phyloP scores from a whole-genome alignment of 37 sponge, comb jelly and placozoan genomes.

The Hormiphora californensis region DNA sequence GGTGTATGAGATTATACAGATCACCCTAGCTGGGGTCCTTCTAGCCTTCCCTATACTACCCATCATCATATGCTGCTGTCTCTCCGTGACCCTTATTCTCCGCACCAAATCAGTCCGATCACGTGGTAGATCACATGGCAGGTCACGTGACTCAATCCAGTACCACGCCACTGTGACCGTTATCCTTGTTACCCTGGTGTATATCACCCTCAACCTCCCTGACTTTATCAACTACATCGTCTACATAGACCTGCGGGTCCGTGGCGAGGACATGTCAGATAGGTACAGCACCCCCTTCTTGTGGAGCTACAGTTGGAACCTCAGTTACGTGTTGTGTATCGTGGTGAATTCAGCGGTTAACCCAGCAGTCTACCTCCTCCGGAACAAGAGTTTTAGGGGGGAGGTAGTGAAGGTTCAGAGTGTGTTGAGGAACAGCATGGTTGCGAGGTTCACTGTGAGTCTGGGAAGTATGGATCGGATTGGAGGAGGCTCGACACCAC shows the following conservation, averaged over 20 bases:
- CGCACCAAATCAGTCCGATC: not conserved
- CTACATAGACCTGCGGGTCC: not conserved
- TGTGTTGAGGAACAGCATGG: not conserved
- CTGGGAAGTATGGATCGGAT: no score
- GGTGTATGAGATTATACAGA: not conserved
- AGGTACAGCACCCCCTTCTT: not conserved
- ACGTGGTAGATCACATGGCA: not conserved
- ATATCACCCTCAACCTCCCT: conserved; percentile 15
- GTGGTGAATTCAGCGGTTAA: not conserved
- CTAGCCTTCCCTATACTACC: conserved; percentile 43
- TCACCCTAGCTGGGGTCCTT: not conserved
- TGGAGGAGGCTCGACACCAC: no score
- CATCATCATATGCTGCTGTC: not conserved
- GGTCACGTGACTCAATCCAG: not conserved
- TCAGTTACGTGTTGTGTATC: not conserved
- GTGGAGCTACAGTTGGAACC: conserved; percentile 42
- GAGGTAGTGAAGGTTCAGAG: not conserved
- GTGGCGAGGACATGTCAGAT: not conserved
- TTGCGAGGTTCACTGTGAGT: not conserved
- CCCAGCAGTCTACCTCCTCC: conserved; percentile 17
- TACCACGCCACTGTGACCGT: conserved; percentile 5
- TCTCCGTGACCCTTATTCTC: conserved; percentile 8
- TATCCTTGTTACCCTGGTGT: not conserved
- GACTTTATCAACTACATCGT: conserved; percentile 6
- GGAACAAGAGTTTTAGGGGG: not conserved